These are phyloP conservation scores for Diuraphis noxia DNA, from an alignment of 1,140 invertebrate species.

Conservation along the genomic window DNA sequence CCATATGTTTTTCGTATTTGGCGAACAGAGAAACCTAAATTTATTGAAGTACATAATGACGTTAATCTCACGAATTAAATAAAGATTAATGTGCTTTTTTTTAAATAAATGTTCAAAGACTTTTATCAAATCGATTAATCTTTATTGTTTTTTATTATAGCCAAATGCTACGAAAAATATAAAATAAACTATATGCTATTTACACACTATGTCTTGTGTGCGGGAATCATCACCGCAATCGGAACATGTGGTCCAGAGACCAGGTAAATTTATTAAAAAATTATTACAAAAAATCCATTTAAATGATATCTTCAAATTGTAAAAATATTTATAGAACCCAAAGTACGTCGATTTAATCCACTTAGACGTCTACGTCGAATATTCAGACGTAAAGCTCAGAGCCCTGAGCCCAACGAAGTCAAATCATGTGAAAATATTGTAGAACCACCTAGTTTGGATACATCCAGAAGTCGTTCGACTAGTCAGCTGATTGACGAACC, in stretches of 20 bases:
- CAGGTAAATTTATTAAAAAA: constrained; percentile 8
- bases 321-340: constrained; percentile 63
- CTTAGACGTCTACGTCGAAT: constrained; percentile 70
- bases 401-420: constrained; percentile 59
- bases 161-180: not conserved
- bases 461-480: constrained; percentile 54
- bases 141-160: not conserved
- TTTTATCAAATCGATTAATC: not conserved
- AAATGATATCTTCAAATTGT: not conserved
- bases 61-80: not conserved
- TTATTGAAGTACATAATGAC: not conserved
- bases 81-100: not conserved
- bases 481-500: constrained; percentile 54
- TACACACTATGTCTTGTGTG: constrained; percentile 61
- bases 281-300: not conserved
- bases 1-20: constrained; percentile 15
- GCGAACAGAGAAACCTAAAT: not conserved
- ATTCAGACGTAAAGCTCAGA: constrained; percentile 66
- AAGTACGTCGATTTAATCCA: constrained; percentile 68
- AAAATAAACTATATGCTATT: not conserved
- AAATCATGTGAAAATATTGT: constrained; percentile 57
- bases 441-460: constrained; percentile 36
- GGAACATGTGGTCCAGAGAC: constrained; percentile 34
- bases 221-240: constrained; percentile 62
- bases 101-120: not conserved